Conservation (phyloP, 92 coral and sea anemone species). For the Chrysogorgia sp. region DNA sequence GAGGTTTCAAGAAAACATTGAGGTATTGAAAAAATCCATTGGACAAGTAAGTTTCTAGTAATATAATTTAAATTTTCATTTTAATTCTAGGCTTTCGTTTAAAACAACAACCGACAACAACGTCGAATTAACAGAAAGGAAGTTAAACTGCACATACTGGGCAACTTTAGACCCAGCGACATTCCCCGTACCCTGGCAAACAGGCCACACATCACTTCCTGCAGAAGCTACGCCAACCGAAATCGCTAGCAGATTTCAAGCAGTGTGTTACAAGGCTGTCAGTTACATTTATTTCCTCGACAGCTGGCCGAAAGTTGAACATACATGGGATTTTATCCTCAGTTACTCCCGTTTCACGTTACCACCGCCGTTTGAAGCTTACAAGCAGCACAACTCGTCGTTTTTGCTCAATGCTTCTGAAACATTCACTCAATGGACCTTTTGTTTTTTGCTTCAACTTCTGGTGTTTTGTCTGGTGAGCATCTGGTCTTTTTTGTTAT, state of each 20-base stretch:
- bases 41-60: too few species aligned
- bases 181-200: conserved; percentile 29
- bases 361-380: conserved; percentile 19
- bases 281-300: conserved; percentile 76
- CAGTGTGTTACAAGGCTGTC: conserved; percentile 76
- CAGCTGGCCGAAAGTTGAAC: conserved; percentile 19
- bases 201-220: conserved; percentile 54
- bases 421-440: conserved; percentile 89
- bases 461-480: conserved; percentile 78
- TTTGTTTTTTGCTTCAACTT: conserved; percentile 83
- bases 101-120: conserved; percentile 9
- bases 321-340: conserved; percentile 16
- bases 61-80: too few species aligned
- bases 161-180: conserved; percentile 20
- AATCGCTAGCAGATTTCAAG: conserved; percentile 79
- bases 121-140: background rate
- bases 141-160: background rate
- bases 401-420: conserved; percentile 65
- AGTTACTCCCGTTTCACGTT: conserved; percentile 22
- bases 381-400: conserved; percentile 22
- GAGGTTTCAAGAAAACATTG: conserved; percentile 13
- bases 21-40: background rate
- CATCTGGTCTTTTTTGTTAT: conserved; percentile 2
- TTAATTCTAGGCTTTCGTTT: conserved; percentile 20
- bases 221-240: conserved; percentile 87